Percentiles rank a stretch among this genome's conserved stretches.
Evolutionary conservation across 2,888 invertebrate species (phyloP).

Genomic region (Melangyna quadrimaculata): DNA sequence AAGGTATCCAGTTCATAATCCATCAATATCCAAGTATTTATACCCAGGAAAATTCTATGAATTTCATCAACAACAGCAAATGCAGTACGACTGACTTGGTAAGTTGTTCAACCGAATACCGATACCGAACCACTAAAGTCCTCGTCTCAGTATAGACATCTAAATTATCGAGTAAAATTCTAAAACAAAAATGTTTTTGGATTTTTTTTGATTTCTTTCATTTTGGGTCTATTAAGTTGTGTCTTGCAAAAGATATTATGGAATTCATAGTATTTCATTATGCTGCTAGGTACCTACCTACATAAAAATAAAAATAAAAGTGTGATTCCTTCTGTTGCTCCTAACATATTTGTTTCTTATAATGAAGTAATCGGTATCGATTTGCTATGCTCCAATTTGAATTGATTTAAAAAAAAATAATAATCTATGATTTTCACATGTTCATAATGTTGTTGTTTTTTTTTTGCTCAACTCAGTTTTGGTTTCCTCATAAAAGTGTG

Average conservation of each 20-base stretch:
- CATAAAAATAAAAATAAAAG: background rate
- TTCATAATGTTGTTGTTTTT: background rate
- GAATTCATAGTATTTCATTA: background rate
- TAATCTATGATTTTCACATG: background rate
- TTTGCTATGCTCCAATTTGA: conserved; percentile 63
- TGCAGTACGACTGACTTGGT: conserved; percentile 8
- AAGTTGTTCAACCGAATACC: background rate
- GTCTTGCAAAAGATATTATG: background rate
- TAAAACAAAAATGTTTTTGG: background rate
- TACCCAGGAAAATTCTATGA: background rate
- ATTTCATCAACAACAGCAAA: conserved; percentile 9
- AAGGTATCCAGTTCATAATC: background rate
- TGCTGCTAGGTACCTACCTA: too few species aligned
- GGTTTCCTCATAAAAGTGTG: background rate
- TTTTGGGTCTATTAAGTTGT: background rate
- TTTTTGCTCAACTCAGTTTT: background rate
- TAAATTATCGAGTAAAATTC: background rate
- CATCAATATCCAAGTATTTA: conserved; percentile 5
- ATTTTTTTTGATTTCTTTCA: background rate
- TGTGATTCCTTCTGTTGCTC: conserved; percentile 55
- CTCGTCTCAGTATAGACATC: background rate
- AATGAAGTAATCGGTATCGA: conserved; percentile 70
- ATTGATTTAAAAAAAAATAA: background rate
- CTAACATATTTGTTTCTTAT: conserved; percentile 21
- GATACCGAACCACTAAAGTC: background rate